Conservation (phyloP, 2,888 invertebrate genomes). For the Drosophila niveifrons region DNA sequence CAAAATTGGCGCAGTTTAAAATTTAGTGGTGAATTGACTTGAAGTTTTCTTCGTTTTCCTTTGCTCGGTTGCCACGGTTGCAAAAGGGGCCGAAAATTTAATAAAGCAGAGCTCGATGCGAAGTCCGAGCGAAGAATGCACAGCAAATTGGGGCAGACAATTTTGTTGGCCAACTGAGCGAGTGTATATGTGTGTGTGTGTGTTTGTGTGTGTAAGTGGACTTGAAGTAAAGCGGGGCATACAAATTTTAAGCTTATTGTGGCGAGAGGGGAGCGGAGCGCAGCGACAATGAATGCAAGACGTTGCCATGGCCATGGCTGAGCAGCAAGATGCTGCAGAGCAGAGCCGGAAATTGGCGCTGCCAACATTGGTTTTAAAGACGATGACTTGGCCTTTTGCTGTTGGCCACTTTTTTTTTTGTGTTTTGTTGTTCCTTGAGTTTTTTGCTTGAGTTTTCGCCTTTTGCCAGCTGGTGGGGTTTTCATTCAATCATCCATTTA, state of each 20-base stretch:
- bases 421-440: constrained; percentile 14
- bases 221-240: constrained; percentile 58
- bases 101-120: constrained; percentile 57
- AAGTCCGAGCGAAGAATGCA: constrained; percentile 47
- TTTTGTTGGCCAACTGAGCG: constrained; percentile 49
- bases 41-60: constrained; percentile 20
- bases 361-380: constrained; percentile 77
- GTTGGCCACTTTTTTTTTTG: constrained; percentile 48
- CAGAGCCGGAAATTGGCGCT: constrained; percentile 73
- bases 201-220: constrained; percentile 24
- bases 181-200: background rate
- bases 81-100: constrained; percentile 55
- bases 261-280: constrained; percentile 18
- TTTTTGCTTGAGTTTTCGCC: constrained; percentile 58
- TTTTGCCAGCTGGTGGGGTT: constrained; percentile 79
- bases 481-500: constrained; percentile 81
- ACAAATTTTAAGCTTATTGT: constrained; percentile 73
- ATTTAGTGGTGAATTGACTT: constrained; percentile 70
- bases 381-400: constrained; percentile 78
- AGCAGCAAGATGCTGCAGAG: constrained; percentile 12
- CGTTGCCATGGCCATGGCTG: constrained; percentile 58
- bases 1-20: constrained; percentile 62
- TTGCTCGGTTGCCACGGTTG: constrained; percentile 12
- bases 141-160: constrained; percentile 71
- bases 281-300: constrained; percentile 75